Evolutionary conservation across 2,888 invertebrate genomes (phyloP).

Genomic region (Actias luna): DNA sequence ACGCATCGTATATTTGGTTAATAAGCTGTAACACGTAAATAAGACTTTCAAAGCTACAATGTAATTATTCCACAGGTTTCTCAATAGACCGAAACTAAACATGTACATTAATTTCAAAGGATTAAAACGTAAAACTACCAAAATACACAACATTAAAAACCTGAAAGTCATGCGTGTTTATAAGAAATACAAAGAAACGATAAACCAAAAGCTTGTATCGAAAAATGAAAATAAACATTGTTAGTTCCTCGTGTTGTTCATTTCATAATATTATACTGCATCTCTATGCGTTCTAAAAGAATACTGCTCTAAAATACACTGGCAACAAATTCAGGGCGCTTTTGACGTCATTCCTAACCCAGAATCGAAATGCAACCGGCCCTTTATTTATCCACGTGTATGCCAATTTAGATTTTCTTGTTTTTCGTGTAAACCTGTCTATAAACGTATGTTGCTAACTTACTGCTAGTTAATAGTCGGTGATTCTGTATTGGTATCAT

Average conservation of each 20-base stretch:
- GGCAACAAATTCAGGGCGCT: slow-evolving; percentile 50
- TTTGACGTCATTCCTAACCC: slow-evolving; percentile 68
- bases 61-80: slow-evolving; percentile 21
- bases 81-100: slow-evolving; percentile 15
- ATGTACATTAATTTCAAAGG: slow-evolving; percentile 24
- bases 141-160: slow-evolving; percentile 13
- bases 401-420: slow-evolving; percentile 46
- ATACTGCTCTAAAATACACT: slow-evolving; percentile 41
- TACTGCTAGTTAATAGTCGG: background rate
- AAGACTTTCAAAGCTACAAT: slow-evolving; percentile 20
- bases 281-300: slow-evolving; percentile 30
- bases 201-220: background rate
- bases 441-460: slow-evolving; percentile 6
- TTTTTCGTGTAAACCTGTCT: slow-evolving; percentile 24
- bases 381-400: slow-evolving; percentile 56
- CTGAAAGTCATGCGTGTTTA: background rate
- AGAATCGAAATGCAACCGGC: slow-evolving; percentile 54
- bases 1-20: slow-evolving; percentile 3
- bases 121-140: slow-evolving; percentile 24
- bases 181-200: background rate
- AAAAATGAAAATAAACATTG: background rate
- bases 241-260: background rate
- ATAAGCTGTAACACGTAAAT: slow-evolving; percentile 18
- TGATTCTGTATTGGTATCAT: background rate
- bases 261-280: slow-evolving; percentile 14